phyloP scores from a whole-genome alignment of 1,140 invertebrate species.

The Geopemphigus sp. region DNA sequence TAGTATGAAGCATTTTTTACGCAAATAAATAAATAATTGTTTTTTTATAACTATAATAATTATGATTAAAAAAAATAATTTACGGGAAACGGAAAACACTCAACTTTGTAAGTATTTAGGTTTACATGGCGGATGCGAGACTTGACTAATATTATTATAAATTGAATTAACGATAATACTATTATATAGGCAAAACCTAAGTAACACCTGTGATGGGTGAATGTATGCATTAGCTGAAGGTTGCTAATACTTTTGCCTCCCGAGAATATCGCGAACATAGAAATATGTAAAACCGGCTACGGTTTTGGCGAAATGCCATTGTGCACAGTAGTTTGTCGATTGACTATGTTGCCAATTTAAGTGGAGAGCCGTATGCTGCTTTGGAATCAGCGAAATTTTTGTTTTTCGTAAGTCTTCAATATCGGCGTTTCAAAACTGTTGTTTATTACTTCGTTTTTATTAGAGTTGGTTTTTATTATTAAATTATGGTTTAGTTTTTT shows the following conservation, averaged over 20 bases:
- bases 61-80: too few species aligned
- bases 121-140: too few species aligned
- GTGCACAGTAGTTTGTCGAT: constrained; percentile 13
- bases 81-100: too few species aligned
- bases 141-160: too few species aligned
- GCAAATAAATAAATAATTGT: too few species aligned
- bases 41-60: too few species aligned
- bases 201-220: background rate
- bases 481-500: background rate
- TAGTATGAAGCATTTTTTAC: too few species aligned
- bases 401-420: background rate
- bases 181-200: background rate
- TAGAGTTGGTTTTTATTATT: background rate
- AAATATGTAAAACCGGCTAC: constrained; percentile 29
- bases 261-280: background rate
- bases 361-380: background rate
- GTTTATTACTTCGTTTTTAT: constrained; percentile 1
- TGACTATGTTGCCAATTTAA: constrained; percentile 26
- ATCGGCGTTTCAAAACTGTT: constrained; percentile 1
- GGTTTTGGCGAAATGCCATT: constrained; percentile 18
- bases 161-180: too few species aligned
- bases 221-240: background rate
- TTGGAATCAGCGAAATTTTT: background rate
- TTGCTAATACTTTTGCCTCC: constrained; percentile 10
- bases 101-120: too few species aligned